phyloP scores from a whole-genome alignment of 2,797 vertebrate species.

The Sebastes steindachneri region DNA sequence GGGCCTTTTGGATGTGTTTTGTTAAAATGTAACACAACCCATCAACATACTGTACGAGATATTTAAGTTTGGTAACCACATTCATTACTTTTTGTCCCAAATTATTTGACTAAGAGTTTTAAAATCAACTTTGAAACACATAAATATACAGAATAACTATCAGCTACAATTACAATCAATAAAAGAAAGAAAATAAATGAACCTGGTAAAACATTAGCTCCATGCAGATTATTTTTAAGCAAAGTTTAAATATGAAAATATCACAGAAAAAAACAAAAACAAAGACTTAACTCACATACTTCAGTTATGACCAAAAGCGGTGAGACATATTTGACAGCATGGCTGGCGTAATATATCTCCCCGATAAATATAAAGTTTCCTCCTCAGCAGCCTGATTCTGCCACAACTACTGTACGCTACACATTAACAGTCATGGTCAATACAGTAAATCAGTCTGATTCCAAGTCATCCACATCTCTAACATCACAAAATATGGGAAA shows the following conservation, averaged over 20 bases:
- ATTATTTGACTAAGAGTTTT: not conserved
- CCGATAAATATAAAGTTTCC: not conserved
- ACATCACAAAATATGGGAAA: not conserved
- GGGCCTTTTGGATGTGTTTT: not conserved
- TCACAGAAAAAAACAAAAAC: not conserved
- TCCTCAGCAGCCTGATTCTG: not conserved
- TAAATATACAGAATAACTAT: not conserved
- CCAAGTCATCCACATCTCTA: not conserved
- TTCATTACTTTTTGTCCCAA: not conserved
- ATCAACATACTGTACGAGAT: not conserved
- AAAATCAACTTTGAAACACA: not conserved
- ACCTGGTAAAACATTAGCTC: not conserved
- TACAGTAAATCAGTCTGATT: not conserved
- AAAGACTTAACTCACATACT: not conserved
- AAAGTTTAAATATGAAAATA: not conserved
- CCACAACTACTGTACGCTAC: too few relatives aligned
- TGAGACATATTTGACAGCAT: not conserved
- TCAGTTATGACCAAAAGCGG: not conserved
- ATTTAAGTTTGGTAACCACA: not conserved
- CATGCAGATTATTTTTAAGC: not conserved
- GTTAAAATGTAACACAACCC: not conserved
- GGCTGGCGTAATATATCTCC: not conserved
- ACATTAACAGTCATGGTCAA: not conserved
- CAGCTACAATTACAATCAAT: not conserved
- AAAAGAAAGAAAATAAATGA: not conserved